These are phyloP conservation scores for Myotis vivesi DNA, from an alignment of 2,797 vertebrate genomes.

Conservation along the genomic window DNA sequence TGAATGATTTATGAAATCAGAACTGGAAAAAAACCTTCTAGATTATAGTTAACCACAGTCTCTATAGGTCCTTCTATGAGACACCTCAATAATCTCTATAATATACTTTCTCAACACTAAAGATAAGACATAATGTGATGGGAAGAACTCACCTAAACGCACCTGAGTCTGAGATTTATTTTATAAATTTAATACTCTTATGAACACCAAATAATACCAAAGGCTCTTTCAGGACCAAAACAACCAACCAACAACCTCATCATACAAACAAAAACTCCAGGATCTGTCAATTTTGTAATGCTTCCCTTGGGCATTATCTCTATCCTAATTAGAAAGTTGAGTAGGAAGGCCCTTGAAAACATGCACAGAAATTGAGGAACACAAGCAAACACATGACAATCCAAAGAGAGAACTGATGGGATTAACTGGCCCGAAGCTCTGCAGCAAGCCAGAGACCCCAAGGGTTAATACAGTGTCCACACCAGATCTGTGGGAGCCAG, in stretches of 20 bases:
- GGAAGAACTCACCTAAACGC: not conserved
- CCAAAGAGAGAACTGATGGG: not conserved
- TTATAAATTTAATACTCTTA: slow-evolving; percentile 5
- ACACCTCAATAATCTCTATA: not conserved
- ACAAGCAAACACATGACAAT: slow-evolving; percentile 39
- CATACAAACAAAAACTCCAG: slow-evolving; percentile 7
- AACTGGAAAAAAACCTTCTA: not conserved
- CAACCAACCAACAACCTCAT: not conserved
- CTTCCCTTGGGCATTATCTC: not conserved
- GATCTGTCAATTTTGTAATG: not conserved
- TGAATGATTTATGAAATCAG: not conserved
- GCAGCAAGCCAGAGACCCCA: not conserved
- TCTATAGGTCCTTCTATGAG: not conserved
- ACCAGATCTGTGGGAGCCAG: not conserved
- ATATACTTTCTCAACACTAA: not conserved
- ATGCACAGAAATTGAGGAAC: not conserved
- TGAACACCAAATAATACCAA: slow-evolving; percentile 12
- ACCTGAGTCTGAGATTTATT: not conserved
- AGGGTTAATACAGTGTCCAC: not conserved
- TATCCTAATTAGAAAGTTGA: slow-evolving; percentile 52
- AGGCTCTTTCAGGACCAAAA: not conserved
- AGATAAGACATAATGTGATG: not conserved
- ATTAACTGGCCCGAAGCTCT: not conserved
- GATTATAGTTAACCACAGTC: not conserved
- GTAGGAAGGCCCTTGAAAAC: slow-evolving; percentile 20